Conservation (phyloP, 1,140 invertebrate species). For the Caenorhabditis latens region DNA sequence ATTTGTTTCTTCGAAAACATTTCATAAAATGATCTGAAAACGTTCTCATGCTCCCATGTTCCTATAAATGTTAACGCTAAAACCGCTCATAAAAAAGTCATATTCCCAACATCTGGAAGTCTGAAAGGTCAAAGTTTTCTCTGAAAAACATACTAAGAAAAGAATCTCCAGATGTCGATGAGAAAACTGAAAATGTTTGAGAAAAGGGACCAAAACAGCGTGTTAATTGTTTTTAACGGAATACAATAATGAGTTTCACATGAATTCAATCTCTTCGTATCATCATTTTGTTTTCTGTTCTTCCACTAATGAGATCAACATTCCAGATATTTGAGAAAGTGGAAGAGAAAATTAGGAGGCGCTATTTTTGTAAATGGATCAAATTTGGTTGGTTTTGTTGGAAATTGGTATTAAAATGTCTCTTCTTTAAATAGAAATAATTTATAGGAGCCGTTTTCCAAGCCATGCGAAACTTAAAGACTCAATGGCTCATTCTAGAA, state of each 20-base stretch:
- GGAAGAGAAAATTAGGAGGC: neutral
- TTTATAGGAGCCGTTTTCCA: too few relatives aligned
- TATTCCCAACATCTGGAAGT: neutral
- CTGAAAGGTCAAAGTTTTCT: neutral
- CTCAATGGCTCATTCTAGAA: neutral
- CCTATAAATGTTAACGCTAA: neutral
- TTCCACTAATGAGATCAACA: constrained; percentile 37
- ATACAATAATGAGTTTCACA: constrained; percentile 29
- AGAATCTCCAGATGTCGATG: neutral
- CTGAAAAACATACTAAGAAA: neutral
- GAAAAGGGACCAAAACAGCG: neutral
- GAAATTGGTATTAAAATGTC: too few relatives aligned
- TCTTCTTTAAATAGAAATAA: too few relatives aligned
- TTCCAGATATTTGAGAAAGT: constrained; percentile 39
- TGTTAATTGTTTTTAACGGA: neutral
- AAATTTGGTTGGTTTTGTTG: too few relatives aligned
- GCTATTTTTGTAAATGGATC: neutral
- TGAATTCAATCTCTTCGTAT: neutral
- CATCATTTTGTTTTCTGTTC: constrained; percentile 26
- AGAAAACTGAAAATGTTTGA: neutral
- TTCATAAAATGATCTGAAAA: too few relatives aligned
- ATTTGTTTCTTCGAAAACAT: too few relatives aligned
- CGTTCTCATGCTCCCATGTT: neutral
- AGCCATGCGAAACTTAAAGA: too few relatives aligned
- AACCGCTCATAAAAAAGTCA: neutral